Evolutionary conservation across 1,140 invertebrate genomes (phyloP).

Genomic region (Oryzaephilus surinamensis): DNA sequence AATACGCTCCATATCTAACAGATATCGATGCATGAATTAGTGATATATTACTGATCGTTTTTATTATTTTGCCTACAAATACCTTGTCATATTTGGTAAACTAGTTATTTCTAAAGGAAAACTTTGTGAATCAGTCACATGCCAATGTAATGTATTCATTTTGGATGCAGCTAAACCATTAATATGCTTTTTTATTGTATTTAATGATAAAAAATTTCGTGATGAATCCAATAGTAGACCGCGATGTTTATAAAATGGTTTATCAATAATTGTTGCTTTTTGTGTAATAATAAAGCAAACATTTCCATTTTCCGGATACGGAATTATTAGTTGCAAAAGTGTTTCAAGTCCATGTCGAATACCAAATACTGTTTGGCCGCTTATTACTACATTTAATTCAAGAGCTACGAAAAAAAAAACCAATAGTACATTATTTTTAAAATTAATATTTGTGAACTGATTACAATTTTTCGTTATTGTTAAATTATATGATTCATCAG

Average conservation of each 20-base stretch:
- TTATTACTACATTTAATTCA: constrained; percentile 42
- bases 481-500: constrained; percentile 53
- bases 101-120: constrained; percentile 66
- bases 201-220: constrained; percentile 60
- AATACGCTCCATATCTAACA: constrained; percentile 56
- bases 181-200: constrained; percentile 53
- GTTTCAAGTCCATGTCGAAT: constrained; percentile 68
- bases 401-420: too few relatives aligned
- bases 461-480: constrained; percentile 44
- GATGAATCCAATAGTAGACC: constrained; percentile 67
- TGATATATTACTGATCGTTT: too few relatives aligned
- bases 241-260: constrained; percentile 56
- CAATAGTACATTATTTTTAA: too few relatives aligned
- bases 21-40: neutral
- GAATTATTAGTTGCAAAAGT: constrained; percentile 53
- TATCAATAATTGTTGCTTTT: constrained; percentile 48
- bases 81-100: constrained; percentile 64
- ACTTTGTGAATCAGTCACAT: constrained; percentile 74
- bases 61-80: constrained; percentile 12
- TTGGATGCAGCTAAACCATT: constrained; percentile 75
- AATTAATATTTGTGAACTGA: too few relatives aligned
- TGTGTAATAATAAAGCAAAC: constrained; percentile 37
- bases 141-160: constrained; percentile 80
- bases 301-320: constrained; percentile 18
- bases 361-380: constrained; percentile 57